Percentiles rank a stretch among this genome's conserved stretches.
Conservation (phyloP, 2,113 vertebrate genomes). For the Amphilophus citrinellus region DNA sequence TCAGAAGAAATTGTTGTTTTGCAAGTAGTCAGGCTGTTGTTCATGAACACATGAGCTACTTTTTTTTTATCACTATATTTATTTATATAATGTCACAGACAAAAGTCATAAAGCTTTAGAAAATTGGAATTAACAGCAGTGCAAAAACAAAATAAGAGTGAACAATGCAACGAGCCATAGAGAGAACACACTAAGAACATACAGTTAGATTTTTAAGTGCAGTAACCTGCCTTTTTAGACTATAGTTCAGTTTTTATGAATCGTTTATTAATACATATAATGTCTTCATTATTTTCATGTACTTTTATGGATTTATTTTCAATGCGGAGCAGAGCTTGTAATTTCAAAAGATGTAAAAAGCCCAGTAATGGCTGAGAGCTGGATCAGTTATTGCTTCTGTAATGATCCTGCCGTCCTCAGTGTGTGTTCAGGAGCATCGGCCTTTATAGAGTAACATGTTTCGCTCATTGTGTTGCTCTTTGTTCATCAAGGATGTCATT, state of each 20-base stretch:
- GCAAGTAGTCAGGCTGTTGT: constrained; percentile 24
- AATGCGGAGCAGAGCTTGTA: too few species aligned
- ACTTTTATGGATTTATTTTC: neutral
- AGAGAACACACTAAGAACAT: too few species aligned
- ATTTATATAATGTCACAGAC: neutral
- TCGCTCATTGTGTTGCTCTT: constrained; percentile 11
- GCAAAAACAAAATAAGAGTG: neutral
- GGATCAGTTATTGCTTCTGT: neutral
- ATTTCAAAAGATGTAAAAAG: neutral
- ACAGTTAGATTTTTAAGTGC: too few species aligned
- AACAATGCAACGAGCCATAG: too few species aligned
- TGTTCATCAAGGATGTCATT: neutral
- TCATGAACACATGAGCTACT: constrained; percentile 38
- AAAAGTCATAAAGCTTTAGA: neutral
- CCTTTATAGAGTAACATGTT: neutral
- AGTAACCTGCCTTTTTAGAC: too few species aligned
- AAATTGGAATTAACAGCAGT: neutral
- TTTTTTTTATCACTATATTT: neutral
- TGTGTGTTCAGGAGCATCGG: constrained; percentile 53
- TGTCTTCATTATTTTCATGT: too few species aligned
- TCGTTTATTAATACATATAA: too few species aligned
- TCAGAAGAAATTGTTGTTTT: constrained; percentile 32
- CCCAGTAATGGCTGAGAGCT: neutral
- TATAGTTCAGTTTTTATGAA: too few species aligned
- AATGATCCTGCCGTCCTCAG: neutral